A percentile compares a stretch with the other conserved stretches of the same genome.
phyloP scores from a whole-genome alignment of 2,113 vertebrate species.

The Platycercus adscitus region DNA sequence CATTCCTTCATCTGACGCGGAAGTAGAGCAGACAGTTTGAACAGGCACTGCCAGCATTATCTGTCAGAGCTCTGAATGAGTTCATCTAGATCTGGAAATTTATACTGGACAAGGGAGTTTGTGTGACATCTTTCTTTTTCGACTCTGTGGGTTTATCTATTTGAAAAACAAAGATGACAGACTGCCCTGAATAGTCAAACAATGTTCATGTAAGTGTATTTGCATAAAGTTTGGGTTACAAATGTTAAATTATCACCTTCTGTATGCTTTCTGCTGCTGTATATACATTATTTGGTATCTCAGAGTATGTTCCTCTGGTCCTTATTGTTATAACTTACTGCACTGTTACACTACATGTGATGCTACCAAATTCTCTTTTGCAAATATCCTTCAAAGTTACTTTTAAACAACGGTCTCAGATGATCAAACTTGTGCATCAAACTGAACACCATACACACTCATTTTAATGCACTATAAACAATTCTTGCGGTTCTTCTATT shows the following conservation, averaged over 20 bases:
- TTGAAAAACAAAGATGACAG: background rate
- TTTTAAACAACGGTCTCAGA: background rate
- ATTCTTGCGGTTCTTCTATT: background rate
- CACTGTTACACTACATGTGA: fast-evolving
- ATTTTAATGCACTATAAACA: background rate
- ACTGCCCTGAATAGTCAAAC: background rate
- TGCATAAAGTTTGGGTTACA: background rate
- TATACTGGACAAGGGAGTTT: background rate
- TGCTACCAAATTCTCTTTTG: background rate
- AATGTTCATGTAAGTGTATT: background rate
- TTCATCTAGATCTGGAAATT: conserved; percentile 2
- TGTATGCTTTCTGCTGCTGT: background rate
- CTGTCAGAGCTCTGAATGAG: background rate
- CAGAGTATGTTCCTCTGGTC: background rate
- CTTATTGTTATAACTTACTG: background rate
- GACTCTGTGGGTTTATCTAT: background rate
- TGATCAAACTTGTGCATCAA: background rate
- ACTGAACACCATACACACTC: background rate
- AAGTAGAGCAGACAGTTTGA: conserved; percentile 3
- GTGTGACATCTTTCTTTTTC: background rate
- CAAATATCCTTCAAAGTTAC: background rate
- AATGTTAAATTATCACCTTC: background rate
- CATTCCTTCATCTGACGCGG: background rate
- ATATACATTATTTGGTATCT: background rate
- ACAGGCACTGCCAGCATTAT: background rate